A percentile compares a stretch with the other conserved stretches of the same genome.
phyloP scores from a whole-genome alignment of 2,888 invertebrate genomes.

The Acrobasis consociella region DNA sequence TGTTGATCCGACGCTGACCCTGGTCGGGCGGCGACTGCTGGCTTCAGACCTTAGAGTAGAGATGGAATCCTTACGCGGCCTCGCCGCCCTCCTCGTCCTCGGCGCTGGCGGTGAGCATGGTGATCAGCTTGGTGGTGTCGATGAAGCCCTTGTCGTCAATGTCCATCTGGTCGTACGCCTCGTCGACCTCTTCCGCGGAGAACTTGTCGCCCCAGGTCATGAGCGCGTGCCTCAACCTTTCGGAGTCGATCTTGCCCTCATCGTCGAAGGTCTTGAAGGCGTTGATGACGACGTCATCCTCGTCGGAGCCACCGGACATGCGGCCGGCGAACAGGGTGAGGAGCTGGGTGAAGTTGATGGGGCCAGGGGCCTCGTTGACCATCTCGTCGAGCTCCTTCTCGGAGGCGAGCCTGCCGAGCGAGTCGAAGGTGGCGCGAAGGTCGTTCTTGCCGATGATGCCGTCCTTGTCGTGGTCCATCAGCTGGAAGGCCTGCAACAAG shows the following conservation, averaged over 20 bases:
- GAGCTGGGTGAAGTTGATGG: slow-evolving; percentile 97
- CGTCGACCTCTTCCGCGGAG: slow-evolving; percentile 93
- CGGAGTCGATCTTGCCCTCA: slow-evolving; percentile 93
- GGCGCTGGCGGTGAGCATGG: slow-evolving; percentile 93
- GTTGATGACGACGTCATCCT: slow-evolving; percentile 95
- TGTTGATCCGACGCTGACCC: slow-evolving; percentile 60
- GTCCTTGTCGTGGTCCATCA: slow-evolving; percentile 98
- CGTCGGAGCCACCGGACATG: slow-evolving; percentile 96
- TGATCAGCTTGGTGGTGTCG: slow-evolving; percentile 93
- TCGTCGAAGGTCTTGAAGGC: slow-evolving; percentile 97
- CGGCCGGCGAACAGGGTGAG: slow-evolving; percentile 95
- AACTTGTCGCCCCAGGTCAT: slow-evolving; percentile 98
- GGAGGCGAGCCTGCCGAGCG: slow-evolving; percentile 93
- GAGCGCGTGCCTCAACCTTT: slow-evolving; percentile 94
- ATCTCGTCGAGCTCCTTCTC: slow-evolving; percentile 96
- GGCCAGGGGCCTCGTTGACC: slow-evolving; percentile 93
- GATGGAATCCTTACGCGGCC: slow-evolving; percentile 64
- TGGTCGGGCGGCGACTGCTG: slow-evolving; percentile 52
- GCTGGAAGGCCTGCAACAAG: slow-evolving; percentile 90
- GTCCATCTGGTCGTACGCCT: slow-evolving; percentile 96
- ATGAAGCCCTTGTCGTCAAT: slow-evolving; percentile 96
- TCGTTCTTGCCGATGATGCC: slow-evolving; percentile 95
- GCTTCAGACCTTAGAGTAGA: slow-evolving; percentile 35
- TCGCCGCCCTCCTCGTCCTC: slow-evolving; percentile 89
- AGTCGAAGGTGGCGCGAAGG: slow-evolving; percentile 95